phyloP scores from a whole-genome alignment of 2,888 invertebrate species.

The Sminthurinus aureus region DNA sequence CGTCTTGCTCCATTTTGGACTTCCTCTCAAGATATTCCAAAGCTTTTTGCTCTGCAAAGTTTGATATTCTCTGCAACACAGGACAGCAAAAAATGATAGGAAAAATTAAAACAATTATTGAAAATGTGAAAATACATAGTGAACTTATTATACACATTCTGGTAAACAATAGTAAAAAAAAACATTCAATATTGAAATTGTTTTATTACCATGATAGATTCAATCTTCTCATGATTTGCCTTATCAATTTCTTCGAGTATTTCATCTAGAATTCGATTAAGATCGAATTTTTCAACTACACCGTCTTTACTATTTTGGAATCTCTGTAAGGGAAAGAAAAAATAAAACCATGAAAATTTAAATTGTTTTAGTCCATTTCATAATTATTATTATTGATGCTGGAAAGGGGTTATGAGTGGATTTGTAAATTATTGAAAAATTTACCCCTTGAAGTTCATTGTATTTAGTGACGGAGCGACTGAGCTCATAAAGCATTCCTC shows the following conservation, averaged over 20 bases:
- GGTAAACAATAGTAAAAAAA: background rate
- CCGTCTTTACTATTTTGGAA: constrained; percentile 72
- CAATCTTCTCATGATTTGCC: constrained; percentile 87
- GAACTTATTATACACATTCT: background rate
- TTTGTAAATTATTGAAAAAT: constrained; percentile 3
- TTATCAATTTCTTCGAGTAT: constrained; percentile 82
- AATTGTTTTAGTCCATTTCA: background rate
- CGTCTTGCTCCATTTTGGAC: constrained; percentile 63
- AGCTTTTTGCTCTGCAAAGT: constrained; percentile 54
- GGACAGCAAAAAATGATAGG: background rate
- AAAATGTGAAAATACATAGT: too few species aligned
- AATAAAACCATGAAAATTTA: constrained; percentile 29
- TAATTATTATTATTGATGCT: background rate
- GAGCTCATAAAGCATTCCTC: constrained; percentile 80
- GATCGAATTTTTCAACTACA: constrained; percentile 80
- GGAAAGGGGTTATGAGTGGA: background rate
- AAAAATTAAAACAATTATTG: background rate
- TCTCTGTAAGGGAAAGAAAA: constrained; percentile 68
- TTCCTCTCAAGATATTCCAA: constrained; percentile 50
- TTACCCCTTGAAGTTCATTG: constrained; percentile 76
- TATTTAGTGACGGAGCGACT: constrained; percentile 80
- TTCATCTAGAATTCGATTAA: constrained; percentile 77
- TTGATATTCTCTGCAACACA: constrained; percentile 50
- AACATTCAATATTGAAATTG: background rate
- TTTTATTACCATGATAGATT: constrained; percentile 77